Evolutionary conservation across 2,888 invertebrate species (phyloP), one percentile per base, ranked within the genome.

Genomic region (Ectemnius cavifrons): DNA sequence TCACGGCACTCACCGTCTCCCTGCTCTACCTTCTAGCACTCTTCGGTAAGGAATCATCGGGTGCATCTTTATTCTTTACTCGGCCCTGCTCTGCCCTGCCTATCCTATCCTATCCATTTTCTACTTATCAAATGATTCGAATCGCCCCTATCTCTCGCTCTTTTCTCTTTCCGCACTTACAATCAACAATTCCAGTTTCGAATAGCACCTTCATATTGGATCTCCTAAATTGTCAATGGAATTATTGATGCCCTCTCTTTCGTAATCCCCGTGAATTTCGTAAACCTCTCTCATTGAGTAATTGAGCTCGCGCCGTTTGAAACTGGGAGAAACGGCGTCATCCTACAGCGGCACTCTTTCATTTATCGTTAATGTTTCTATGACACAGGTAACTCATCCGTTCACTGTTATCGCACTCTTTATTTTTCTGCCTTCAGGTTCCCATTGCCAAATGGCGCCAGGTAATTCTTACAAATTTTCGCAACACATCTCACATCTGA

Each of bases 371-470:
- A 23, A 23, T 23, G 23, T 3, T 23, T 23, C 3, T 23, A 23
- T 23, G 23, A 23, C 23, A 23, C 23, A 23, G 23, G 23, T 23
- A 23, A 23, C 23, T 23, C 23, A 23, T 2, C 3, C 23, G 3
- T 2, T 23, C 23, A 23, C 23, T 23, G 23, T 23, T 23, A 23
- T 23, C 23, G 23, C 37, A 37, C 37, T 37, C 8, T 52, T 57
- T 37, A 23, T 14, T 60, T 67, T 65, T 67, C 57, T 47, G 79
- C 66, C 88, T 86, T 58, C 83, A 89, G 89, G 88, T 80, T 83
- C 89, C 75, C 85, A 88, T 80, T 89, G 89, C 80, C 88, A 86
- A 78, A 87, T 88, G 86, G 89, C 89, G 70, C 89, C 89, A 88
- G 89, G 89, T 89, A 86, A 89, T 67, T 71, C 8, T 37, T 58